A percentile compares a stretch with the other conserved stretches of the same genome.
phyloP scores from a whole-genome alignment of 2,797 vertebrate genomes.

The Sciurus vulgaris region DNA sequence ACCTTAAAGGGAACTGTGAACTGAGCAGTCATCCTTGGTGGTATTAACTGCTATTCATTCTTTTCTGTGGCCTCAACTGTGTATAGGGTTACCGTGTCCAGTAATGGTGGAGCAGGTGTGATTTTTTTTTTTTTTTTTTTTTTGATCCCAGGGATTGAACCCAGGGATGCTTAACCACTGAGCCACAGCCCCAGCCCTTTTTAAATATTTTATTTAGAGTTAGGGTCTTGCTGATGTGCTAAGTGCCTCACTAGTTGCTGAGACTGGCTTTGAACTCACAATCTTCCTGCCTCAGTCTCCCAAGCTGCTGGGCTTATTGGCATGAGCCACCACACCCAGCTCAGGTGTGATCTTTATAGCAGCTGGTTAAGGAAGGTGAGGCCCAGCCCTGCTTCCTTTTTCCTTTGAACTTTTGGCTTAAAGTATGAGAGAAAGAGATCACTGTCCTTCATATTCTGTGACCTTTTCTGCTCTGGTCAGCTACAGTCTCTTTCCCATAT shows the following conservation, averaged over 20 bases:
- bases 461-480: not conserved
- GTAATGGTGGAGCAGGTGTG: not conserved
- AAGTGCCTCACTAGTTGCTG: too few relatives aligned
- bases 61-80: not conserved
- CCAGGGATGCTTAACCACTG: too few relatives aligned
- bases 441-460: not conserved
- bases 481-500: not conserved
- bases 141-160: too few relatives aligned
- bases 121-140: too few relatives aligned
- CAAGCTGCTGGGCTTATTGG: too few relatives aligned
- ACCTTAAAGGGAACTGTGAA: not conserved
- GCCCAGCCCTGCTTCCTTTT: not conserved
- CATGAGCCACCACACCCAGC: too few relatives aligned
- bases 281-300: too few relatives aligned
- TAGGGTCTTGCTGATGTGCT: too few relatives aligned
- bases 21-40: not conserved
- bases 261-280: too few relatives aligned
- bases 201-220: too few relatives aligned
- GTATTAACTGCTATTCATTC: not conserved
- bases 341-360: not conserved
- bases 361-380: not conserved
- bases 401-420: conserved; percentile 13
- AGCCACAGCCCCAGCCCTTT: too few relatives aligned
- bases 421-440: not conserved
- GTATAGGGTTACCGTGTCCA: not conserved